Evolutionary conservation across 1,140 invertebrate genomes (phyloP).

Genomic region (Brachionus manjavacas): DNA sequence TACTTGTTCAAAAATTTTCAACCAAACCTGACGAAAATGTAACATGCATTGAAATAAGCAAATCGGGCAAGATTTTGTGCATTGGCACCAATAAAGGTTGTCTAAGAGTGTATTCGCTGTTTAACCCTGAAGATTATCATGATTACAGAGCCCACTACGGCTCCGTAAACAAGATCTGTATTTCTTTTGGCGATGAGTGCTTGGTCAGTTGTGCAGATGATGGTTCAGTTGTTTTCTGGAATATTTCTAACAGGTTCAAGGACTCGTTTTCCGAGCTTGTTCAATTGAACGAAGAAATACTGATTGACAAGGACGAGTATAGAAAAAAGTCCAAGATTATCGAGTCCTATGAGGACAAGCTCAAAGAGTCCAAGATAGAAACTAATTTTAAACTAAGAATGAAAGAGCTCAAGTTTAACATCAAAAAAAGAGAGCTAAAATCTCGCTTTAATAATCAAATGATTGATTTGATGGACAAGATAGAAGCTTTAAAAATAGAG

Average conservation of each 20-base stretch:
- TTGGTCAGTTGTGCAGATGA: conserved; percentile 70
- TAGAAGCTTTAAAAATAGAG: not conserved
- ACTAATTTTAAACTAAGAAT: conserved; percentile 61
- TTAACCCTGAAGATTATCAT: conserved; percentile 63
- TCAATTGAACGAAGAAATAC: conserved; percentile 68
- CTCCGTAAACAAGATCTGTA: conserved; percentile 48
- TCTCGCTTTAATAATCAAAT: conserved; percentile 6
- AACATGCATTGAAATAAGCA: conserved; percentile 65
- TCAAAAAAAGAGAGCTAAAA: conserved; percentile 50
- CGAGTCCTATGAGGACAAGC: conserved; percentile 57
- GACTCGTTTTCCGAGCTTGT: conserved; percentile 67
- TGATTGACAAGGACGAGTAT: conserved; percentile 60
- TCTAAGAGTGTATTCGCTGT: conserved; percentile 71
- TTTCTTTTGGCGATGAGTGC: conserved; percentile 71
- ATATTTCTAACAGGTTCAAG: conserved; percentile 69
- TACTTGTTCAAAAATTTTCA: conserved; percentile 70
- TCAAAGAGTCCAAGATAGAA: conserved; percentile 60
- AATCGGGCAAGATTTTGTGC: conserved; percentile 72
- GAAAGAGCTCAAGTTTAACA: conserved; percentile 61
- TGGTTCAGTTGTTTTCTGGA: conserved; percentile 79
- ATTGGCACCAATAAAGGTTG: conserved; percentile 68
- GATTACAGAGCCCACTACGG: conserved; percentile 69
- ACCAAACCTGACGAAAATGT: conserved; percentile 53
- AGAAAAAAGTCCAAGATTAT: conserved; percentile 55
- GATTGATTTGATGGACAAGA: conserved; percentile 9